Evolutionary conservation across 2,797 vertebrate genomes (phyloP).

Genomic region (Aldrovandia affinis): DNA sequence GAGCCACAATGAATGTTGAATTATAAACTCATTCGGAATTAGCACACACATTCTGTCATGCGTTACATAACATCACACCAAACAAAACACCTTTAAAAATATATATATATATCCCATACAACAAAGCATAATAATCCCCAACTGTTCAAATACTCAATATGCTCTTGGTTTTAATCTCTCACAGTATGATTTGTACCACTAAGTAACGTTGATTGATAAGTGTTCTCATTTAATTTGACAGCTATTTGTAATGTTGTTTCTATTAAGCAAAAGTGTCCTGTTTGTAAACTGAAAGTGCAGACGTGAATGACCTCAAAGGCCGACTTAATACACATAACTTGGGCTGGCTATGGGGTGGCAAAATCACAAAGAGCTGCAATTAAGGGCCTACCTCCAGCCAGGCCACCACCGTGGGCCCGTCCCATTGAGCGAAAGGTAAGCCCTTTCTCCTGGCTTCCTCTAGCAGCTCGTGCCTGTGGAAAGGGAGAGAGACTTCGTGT

Average conservation of each 20-base stretch:
- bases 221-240: too few relatives aligned
- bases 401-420: conserved; percentile 93
- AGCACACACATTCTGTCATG: too few relatives aligned
- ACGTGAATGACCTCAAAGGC: too few relatives aligned
- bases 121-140: too few relatives aligned
- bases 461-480: conserved; percentile 90
- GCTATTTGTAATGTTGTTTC: background rate
- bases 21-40: too few relatives aligned
- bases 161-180: background rate
- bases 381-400: conserved; percentile 87
- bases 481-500: conserved; percentile 50
- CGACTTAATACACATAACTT: background rate
- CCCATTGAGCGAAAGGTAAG: conserved; percentile 96
- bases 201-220: conserved; percentile 6
- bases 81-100: background rate
- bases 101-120: background rate
- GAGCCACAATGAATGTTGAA: too few relatives aligned
- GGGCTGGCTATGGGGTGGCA: too few relatives aligned
- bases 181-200: conserved; percentile 13
- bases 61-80: too few relatives aligned
- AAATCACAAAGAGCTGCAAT: too few relatives aligned
- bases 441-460: conserved; percentile 96
- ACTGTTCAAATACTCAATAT: too few relatives aligned
- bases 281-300: background rate
- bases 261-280: background rate